Evolutionary conservation across 2,113 vertebrate genomes (phyloP).

Genomic region (Oophaga pumilio): DNA sequence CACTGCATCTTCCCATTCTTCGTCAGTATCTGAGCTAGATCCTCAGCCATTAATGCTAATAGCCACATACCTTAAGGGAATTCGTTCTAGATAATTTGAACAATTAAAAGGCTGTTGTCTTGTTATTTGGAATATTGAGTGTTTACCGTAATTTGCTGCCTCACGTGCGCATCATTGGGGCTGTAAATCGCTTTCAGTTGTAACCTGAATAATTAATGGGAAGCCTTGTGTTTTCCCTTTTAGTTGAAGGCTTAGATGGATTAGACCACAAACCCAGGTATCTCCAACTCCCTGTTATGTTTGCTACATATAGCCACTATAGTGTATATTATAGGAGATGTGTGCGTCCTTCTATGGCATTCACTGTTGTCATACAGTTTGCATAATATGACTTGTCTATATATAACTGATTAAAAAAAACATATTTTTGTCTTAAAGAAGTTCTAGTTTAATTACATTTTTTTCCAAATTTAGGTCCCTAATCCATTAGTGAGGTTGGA

Average conservation of each 20-base stretch:
- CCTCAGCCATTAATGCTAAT: slow-evolving; percentile 56
- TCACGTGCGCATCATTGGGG: background rate
- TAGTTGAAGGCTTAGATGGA: background rate
- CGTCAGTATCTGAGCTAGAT: slow-evolving; percentile 38
- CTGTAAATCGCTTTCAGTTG: background rate
- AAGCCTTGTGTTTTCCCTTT: background rate
- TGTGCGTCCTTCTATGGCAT: too few species aligned
- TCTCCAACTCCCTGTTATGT: background rate
- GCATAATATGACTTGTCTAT: too few species aligned
- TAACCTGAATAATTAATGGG: background rate
- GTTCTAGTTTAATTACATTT: too few species aligned
- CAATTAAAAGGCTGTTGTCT: slow-evolving; percentile 53
- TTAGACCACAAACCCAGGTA: background rate
- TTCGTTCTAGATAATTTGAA: slow-evolving; percentile 60
- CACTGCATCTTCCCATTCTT: slow-evolving; percentile 58
- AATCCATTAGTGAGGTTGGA: too few species aligned
- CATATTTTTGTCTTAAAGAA: too few species aligned
- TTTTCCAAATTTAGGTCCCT: too few species aligned
- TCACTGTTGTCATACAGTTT: too few species aligned
- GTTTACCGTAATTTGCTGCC: slow-evolving; percentile 18
- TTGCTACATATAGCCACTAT: background rate
- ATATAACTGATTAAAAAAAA: too few species aligned
- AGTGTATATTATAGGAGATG: too few species aligned
- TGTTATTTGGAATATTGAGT: slow-evolving; percentile 45
- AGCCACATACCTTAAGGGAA: slow-evolving; percentile 46